These are phyloP conservation scores for Chirona hameri DNA, from an alignment of 2,888 invertebrate genomes.

Conservation along the genomic window DNA sequence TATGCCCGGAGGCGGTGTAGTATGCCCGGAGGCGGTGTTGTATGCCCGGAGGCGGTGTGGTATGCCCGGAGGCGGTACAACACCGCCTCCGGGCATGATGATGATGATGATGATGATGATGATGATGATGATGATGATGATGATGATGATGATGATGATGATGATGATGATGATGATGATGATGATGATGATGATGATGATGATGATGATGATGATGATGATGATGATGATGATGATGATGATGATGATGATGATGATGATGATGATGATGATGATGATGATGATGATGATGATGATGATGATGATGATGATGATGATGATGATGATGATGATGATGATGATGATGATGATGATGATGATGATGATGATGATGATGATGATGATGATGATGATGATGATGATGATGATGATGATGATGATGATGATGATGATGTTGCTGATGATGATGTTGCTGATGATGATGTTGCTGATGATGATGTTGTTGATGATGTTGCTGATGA, in stretches of 20 bases:
- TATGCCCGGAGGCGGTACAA: too few species aligned
- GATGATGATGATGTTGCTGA: too few species aligned
- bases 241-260: conserved; percentile 22
- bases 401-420: conserved; percentile 22
- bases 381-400: conserved; percentile 22
- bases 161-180: conserved; percentile 22
- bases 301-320: conserved; percentile 22
- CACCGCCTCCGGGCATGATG: too few species aligned
- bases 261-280: conserved; percentile 22
- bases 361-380: conserved; percentile 22
- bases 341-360: conserved; percentile 22
- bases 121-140: conserved; percentile 22
- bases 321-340: conserved; percentile 22
- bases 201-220: conserved; percentile 22
- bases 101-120: conserved; percentile 22
- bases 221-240: conserved; percentile 22
- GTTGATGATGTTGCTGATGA: too few species aligned
- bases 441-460: too few species aligned
- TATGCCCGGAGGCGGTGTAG: too few species aligned
- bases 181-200: conserved; percentile 22
- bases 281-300: conserved; percentile 22
- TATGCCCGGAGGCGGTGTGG: too few species aligned
- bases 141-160: conserved; percentile 22
- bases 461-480: too few species aligned
- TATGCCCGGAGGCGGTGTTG: too few species aligned